Conservation (phyloP, 2,113 vertebrate species). For the Symphodus melops region DNA sequence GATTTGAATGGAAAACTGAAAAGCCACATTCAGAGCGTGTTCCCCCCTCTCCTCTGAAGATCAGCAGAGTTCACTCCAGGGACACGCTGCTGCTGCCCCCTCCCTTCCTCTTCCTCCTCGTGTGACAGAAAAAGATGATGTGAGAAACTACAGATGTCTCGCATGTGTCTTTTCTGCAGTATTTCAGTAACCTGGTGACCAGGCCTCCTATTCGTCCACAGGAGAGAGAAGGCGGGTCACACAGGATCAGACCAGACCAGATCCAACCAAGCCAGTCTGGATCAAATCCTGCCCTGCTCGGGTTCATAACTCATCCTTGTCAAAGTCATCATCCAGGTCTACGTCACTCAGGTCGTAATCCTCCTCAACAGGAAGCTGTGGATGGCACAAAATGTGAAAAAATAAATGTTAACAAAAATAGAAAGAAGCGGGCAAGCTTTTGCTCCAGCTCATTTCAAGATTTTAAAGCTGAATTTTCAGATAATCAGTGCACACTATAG, state of each 20-base stretch:
- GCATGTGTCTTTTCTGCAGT: conserved; percentile 56
- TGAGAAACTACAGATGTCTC: conserved; percentile 65
- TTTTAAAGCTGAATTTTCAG: background rate
- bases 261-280: conserved; percentile 27
- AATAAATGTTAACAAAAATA: background rate
- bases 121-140: conserved; percentile 56
- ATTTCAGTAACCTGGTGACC: conserved; percentile 73
- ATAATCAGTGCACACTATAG: background rate
- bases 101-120: background rate
- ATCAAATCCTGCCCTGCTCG: conserved; percentile 20
- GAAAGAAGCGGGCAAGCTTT: background rate
- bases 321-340: conserved; percentile 88
- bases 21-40: conserved; percentile 36
- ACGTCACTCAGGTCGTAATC: conserved; percentile 96
- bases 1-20: conserved; percentile 29
- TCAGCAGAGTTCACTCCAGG: conserved; percentile 58
- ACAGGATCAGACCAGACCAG: conserved; percentile 48
- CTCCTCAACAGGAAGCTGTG: conserved; percentile 93
- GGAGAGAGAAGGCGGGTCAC: conserved; percentile 68
- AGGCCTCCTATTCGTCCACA: conserved; percentile 71
- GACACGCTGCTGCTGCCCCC: conserved; percentile 11
- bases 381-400: background rate
- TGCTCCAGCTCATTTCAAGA: too few species aligned
- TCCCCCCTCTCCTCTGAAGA: conserved; percentile 27
- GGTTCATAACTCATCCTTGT: conserved; percentile 88